phyloP scores from a whole-genome alignment of 2,888 invertebrate genomes.

The Tortricodes alternella region DNA sequence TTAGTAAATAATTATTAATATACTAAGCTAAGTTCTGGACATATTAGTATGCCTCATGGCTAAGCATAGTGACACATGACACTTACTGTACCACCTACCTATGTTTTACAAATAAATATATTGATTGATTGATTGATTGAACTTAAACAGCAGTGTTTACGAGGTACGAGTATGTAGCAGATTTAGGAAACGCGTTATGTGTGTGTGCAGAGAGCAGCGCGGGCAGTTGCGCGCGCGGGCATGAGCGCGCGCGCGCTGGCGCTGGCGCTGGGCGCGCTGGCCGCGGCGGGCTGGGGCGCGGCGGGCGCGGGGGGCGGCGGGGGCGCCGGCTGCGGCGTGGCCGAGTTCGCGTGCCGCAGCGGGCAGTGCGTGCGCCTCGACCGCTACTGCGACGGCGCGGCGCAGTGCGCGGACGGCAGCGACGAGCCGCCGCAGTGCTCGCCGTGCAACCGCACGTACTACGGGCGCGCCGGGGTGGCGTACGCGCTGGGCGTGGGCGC shows the following conservation, averaged over 20 bases:
- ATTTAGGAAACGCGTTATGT: too few relatives aligned
- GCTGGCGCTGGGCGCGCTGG: slow-evolving; percentile 15
- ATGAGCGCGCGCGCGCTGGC: slow-evolving; percentile 26
- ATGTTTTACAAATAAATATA: too few relatives aligned
- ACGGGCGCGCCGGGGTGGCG: slow-evolving; percentile 92
- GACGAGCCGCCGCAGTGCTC: slow-evolving; percentile 92
- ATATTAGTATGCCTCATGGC: too few relatives aligned
- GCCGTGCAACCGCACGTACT: slow-evolving; percentile 95
- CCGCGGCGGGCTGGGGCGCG: slow-evolving; percentile 25
- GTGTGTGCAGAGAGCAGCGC: background rate
- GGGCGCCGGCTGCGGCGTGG: slow-evolving; percentile 87
- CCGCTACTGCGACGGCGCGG: slow-evolving; percentile 92
- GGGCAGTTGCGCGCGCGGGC: slow-evolving; percentile 1
- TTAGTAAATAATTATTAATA: too few relatives aligned
- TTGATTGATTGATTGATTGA: too few relatives aligned
- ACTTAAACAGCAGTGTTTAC: too few relatives aligned
- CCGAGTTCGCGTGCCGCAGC: slow-evolving; percentile 89
- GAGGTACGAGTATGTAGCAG: too few relatives aligned
- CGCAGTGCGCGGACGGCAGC: slow-evolving; percentile 93
- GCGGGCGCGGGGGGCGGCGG: slow-evolving; percentile 38
- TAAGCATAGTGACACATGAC: too few relatives aligned
- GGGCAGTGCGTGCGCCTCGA: slow-evolving; percentile 90
- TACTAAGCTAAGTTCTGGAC: too few relatives aligned
- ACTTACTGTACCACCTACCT: too few relatives aligned
- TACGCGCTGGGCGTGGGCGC: slow-evolving; percentile 90